phyloP scores from a whole-genome alignment of 2,113 vertebrate species.

The Numenius arquata region DNA sequence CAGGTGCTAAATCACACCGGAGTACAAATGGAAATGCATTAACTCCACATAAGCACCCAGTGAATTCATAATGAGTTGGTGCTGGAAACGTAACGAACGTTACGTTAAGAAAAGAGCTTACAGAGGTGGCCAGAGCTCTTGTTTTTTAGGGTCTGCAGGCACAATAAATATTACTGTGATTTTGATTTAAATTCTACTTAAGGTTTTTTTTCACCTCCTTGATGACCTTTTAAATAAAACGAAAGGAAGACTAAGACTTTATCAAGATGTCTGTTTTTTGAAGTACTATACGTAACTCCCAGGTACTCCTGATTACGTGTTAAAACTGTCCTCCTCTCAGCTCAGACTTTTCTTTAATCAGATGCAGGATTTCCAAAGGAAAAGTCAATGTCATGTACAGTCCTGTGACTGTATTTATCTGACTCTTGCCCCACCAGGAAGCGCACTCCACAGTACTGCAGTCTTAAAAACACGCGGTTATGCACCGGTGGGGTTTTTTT shows the following conservation, averaged over 20 bases:
- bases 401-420: not conserved
- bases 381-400: not conserved
- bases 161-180: not conserved
- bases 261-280: not conserved
- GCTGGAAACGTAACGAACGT: not conserved
- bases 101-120: not conserved
- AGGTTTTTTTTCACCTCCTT: not conserved
- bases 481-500: no score
- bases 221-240: no score
- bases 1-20: not conserved
- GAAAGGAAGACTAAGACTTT: not conserved
- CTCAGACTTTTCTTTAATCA: not conserved
- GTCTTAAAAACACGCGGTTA: not conserved
- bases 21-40: constrained; percentile 7
- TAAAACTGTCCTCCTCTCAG: not conserved
- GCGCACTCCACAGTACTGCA: not conserved
- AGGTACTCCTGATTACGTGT: not conserved
- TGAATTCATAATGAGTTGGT: constrained; percentile 21
- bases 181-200: not conserved
- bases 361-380: not conserved
- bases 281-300: not conserved
- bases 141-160: not conserved
- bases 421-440: not conserved
- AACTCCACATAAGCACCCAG: not conserved
- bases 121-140: not conserved